Base-by-base conservation (phyloP, 2,888 invertebrate species). In the Tenthredo distinguenda region DNA sequence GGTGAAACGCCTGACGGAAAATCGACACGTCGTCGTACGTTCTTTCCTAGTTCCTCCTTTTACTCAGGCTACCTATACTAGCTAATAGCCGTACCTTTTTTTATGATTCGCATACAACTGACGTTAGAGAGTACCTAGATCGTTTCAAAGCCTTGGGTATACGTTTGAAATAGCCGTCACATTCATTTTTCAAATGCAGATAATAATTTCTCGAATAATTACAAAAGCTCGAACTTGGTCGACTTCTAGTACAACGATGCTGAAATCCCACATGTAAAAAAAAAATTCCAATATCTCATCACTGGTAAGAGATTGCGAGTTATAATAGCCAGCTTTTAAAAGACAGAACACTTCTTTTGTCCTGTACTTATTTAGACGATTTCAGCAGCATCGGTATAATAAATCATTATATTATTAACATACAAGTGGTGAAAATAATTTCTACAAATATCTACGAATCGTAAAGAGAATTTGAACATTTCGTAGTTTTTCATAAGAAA, bases 21-120 rank as follows among this genome's bases (percentile, higher is more conserved):
- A 50, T 43, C 77, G 85, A 77, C 77, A 77, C 65, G 76, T 85
- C 85, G 72, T 84, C 84, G 50, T 77, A 50, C 18, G 3, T 10
- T 74, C 26, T 40, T 40, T 74, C 43, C 74, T 21, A 6, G 68
- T 68, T 68, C 18, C 31, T 34, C 34, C 68, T 55, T 55, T n/a
- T n/a, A n/a, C n/a, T 18, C 6, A 7, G 7, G n/a, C 6, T 55
- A 55, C 55, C n/a, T 55, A 55, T n/a, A 55, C n/a, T 55, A n/a
- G 55, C n/a, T 55, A 55, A 55, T 55, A n/a, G n/a, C 55, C n/a
- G 18, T 7, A n/a, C 2, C 55, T 2, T n/a, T 55, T 55, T 2
- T n/a, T n/a, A n/a, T 10, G n/a, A 55, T n/a, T 47, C 6, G 15
- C 47, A 47, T 2, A 47, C 15, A 47, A 47, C 47, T 47, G 15